phyloP scores from a whole-genome alignment of 2,113 vertebrate species.

The Thamnophis sirtalis region DNA sequence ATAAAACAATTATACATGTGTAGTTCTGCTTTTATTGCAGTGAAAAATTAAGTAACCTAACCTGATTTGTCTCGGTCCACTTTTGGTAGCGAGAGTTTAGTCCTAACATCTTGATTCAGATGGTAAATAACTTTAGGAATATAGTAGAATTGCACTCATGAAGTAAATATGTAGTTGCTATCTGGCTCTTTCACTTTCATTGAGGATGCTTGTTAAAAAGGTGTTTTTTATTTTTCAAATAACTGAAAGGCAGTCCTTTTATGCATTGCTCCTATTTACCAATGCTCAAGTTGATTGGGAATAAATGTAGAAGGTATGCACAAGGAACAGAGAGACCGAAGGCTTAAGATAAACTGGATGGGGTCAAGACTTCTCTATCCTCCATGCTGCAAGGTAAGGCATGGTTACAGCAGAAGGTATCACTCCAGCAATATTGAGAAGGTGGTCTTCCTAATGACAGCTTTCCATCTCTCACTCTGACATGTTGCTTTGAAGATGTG shows the following conservation, averaged over 20 bases:
- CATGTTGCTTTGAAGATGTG: not conserved
- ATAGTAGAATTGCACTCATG: not conserved
- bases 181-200: not conserved
- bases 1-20: not conserved
- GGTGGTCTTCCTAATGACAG: not conserved
- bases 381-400: not conserved
- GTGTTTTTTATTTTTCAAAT: not conserved
- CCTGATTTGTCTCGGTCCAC: not conserved
- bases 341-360: not conserved
- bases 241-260: conserved; percentile 1
- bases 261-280: not conserved
- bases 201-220: not conserved
- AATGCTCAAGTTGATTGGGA: not conserved
- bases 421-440: not conserved
- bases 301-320: not conserved
- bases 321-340: not conserved
- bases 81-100: not conserved
- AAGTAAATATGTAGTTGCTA: not conserved
- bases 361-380: conserved; percentile 2
- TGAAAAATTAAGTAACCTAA: not conserved
- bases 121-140: not conserved
- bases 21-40: not conserved
- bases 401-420: not conserved
- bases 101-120: not conserved
- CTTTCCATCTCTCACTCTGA: not conserved